Percentiles rank a stretch among this genome's conserved stretches.
Conservation (phyloP, 2,113 vertebrate species). For the Clarias batrachus region DNA sequence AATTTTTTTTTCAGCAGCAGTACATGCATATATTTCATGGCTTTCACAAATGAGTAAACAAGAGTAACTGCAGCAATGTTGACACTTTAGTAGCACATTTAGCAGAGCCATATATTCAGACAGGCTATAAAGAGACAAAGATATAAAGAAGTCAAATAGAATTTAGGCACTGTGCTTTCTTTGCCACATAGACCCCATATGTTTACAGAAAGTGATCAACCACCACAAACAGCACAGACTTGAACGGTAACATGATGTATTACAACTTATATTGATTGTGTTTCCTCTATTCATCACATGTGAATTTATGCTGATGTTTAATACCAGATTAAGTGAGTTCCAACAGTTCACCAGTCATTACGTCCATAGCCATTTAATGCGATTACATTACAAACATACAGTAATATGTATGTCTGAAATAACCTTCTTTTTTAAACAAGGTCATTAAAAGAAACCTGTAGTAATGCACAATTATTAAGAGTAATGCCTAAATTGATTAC, state of each 20-base stretch:
- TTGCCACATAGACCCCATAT: conserved; percentile 47
- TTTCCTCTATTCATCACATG: conserved; percentile 61
- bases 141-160: conserved; percentile 40
- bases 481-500: conserved; percentile 63
- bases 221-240: conserved; percentile 50
- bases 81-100: conserved; percentile 43
- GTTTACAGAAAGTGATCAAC: conserved; percentile 56
- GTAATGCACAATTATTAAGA: conserved; percentile 66
- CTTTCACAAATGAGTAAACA: conserved; percentile 42
- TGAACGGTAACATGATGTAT: conserved; percentile 55
- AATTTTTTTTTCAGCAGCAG: conserved; percentile 17
- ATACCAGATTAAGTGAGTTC: conserved; percentile 55
- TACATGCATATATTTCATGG: conserved; percentile 26
- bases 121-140: conserved; percentile 33
- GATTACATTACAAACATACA: conserved; percentile 55
- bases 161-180: conserved; percentile 39
- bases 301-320: conserved; percentile 59
- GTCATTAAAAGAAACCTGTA: conserved; percentile 66
- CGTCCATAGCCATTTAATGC: conserved; percentile 54
- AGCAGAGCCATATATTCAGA: conserved; percentile 36
- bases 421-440: conserved; percentile 65
- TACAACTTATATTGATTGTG: conserved; percentile 53
- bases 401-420: conserved; percentile 62
- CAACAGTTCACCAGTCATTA: conserved; percentile 62
- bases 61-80: conserved; percentile 45